phyloP scores from a whole-genome alignment of 2,113 vertebrate genomes.

The Microtus montanus region DNA sequence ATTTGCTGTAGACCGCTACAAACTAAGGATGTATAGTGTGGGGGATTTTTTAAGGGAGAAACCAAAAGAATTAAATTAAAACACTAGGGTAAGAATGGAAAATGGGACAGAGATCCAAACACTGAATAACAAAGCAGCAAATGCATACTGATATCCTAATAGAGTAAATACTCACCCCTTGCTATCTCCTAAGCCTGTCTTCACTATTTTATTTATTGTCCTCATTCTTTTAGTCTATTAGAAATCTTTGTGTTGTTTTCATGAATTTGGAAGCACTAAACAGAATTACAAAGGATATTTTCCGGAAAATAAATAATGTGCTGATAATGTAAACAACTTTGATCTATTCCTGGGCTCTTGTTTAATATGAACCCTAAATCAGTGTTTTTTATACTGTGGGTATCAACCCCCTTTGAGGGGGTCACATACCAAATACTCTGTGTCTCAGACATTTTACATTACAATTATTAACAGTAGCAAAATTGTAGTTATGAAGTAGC shows the following conservation, averaged over 20 bases:
- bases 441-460: background rate
- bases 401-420: too few relatives aligned
- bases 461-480: background rate
- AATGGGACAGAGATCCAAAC: background rate
- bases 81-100: background rate
- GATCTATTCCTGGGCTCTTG: background rate
- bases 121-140: background rate
- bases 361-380: background rate
- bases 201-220: background rate
- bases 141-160: too few relatives aligned
- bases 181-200: background rate
- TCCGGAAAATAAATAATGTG: background rate
- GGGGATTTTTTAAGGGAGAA: background rate
- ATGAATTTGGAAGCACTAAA: background rate
- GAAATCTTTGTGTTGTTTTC: background rate
- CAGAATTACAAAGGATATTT: background rate
- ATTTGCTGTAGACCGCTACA: background rate
- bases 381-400: background rate
- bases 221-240: background rate
- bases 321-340: background rate
- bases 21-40: background rate
- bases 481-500: background rate
- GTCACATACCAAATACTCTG: background rate
- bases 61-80: background rate
- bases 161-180: background rate